Evolutionary conservation across 1,140 invertebrate genomes (phyloP).

Genomic region (Caenorhabditis brenneri): DNA sequence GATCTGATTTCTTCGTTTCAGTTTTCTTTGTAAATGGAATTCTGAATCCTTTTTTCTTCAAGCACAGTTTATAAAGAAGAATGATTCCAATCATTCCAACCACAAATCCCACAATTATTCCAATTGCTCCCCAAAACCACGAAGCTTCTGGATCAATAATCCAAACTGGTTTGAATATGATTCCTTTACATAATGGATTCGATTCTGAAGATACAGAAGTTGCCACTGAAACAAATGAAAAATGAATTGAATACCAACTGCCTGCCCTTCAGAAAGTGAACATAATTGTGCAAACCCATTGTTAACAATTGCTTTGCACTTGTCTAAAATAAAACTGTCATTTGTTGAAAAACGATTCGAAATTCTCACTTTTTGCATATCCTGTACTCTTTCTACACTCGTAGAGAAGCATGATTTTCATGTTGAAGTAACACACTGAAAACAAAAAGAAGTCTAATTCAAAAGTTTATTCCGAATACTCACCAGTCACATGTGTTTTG

Average conservation of each 20-base stretch:
- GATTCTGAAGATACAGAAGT: no score
- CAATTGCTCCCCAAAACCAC: background rate
- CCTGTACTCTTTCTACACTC: background rate
- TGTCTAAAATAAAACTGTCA: background rate
- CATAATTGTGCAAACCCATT: background rate
- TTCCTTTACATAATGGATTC: background rate
- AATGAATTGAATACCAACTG: background rate
- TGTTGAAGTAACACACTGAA: background rate
- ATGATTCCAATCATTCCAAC: background rate
- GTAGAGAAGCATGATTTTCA: background rate
- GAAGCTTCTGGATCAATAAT: background rate
- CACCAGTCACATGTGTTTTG: background rate
- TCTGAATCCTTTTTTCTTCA: background rate
- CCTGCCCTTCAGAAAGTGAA: background rate
- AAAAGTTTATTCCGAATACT: background rate
- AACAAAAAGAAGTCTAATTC: background rate
- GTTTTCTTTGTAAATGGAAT: background rate
- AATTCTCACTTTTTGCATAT: background rate
- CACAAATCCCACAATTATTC: background rate
- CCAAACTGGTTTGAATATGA: background rate
- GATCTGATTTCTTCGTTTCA: background rate
- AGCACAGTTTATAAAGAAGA: background rate
- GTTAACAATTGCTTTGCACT: background rate
- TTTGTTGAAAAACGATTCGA: background rate
- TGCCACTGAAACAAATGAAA: no score